These are phyloP conservation scores for Spinus olivaceus DNA, from an alignment of 2,797 vertebrate species.

Conservation along the genomic window DNA sequence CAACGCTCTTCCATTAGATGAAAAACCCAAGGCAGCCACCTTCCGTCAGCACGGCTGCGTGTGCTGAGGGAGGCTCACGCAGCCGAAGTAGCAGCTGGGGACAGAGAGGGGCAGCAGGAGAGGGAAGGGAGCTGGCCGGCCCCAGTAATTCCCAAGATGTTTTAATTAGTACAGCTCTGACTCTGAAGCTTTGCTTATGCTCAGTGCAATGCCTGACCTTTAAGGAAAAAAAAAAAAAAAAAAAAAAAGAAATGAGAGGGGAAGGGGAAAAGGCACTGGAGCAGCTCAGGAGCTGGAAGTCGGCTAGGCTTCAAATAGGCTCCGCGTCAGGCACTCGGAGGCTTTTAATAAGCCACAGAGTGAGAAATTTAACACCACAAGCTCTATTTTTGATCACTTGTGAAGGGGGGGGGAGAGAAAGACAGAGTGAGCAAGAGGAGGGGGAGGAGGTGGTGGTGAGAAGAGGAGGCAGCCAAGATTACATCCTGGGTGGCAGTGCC, in stretches of 20 bases:
- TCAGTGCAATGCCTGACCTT: constrained; percentile 16
- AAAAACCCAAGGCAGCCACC: constrained; percentile 1
- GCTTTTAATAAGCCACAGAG: constrained; percentile 64
- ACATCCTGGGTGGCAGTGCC: constrained; percentile 51
- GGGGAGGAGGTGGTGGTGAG: constrained; percentile 75
- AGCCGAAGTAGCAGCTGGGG: constrained; percentile 6
- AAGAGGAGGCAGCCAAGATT: constrained; percentile 79
- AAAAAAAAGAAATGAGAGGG: neutral
- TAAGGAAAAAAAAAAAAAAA: neutral
- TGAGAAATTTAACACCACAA: constrained; percentile 45
- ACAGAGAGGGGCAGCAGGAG: neutral
- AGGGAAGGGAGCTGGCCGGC: neutral
- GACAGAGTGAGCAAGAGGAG: constrained; percentile 49
- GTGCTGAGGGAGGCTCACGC: neutral
- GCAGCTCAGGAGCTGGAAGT: constrained; percentile 20
- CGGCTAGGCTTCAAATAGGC: constrained; percentile 47
- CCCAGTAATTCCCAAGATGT: neutral
- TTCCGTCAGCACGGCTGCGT: constrained; percentile 25
- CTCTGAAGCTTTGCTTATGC: neutral
- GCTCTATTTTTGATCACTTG: constrained; percentile 59
- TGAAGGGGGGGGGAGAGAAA: constrained; percentile 25
- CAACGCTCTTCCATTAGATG: constrained; percentile 54
- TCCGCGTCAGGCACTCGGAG: constrained; percentile 22
- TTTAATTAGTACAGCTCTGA: constrained; percentile 38
- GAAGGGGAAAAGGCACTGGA: constrained; percentile 7